These are phyloP conservation scores for Knipowitschia caucasica DNA, from an alignment of 2,797 vertebrate species.

Conservation along the genomic window DNA sequence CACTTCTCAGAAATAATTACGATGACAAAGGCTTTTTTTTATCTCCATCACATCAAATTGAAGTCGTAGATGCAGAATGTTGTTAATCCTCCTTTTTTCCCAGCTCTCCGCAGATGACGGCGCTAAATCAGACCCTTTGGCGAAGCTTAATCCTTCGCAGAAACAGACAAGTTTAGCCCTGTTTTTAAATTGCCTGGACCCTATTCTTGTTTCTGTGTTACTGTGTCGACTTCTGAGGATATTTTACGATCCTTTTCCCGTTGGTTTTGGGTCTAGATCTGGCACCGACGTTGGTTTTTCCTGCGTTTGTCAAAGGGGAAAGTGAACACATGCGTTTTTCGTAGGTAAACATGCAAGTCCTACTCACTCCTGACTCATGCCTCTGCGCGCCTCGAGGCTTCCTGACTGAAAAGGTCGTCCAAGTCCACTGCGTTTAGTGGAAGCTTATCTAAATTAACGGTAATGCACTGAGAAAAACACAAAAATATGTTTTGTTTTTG, in stretches of 20 bases:
- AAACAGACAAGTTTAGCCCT: slow-evolving; percentile 30
- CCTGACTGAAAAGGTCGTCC: slow-evolving; percentile 52
- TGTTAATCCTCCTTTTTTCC: slow-evolving; percentile 57
- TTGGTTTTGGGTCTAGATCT: slow-evolving; percentile 40
- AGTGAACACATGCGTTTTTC: slow-evolving; percentile 15
- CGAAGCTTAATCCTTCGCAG: slow-evolving; percentile 56
- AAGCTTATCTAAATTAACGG: slow-evolving; percentile 35
- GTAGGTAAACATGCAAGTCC: slow-evolving; percentile 16
- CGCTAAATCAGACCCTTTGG: slow-evolving; percentile 49
- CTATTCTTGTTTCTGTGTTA: slow-evolving; percentile 17
- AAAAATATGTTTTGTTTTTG: background rate
- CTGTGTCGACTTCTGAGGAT: slow-evolving; percentile 5
- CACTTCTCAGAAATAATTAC: slow-evolving; percentile 53
- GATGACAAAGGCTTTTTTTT: slow-evolving; percentile 47
- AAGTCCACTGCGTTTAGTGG: slow-evolving; percentile 23
- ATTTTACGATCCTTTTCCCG: background rate
- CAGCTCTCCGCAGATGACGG: slow-evolving; percentile 37
- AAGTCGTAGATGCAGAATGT: slow-evolving; percentile 25
- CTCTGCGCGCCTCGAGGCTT: slow-evolving; percentile 35
- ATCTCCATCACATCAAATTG: slow-evolving; percentile 33
- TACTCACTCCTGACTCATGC: slow-evolving; percentile 19
- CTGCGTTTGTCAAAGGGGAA: slow-evolving; percentile 34
- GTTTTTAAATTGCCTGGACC: slow-evolving; percentile 52
- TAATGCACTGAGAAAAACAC: background rate
- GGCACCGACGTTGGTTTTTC: slow-evolving; percentile 52